Evolutionary conservation across 1,140 invertebrate species (phyloP), one percentile per base, ranked within the genome.

Genomic region (Forficula auricularia): DNA sequence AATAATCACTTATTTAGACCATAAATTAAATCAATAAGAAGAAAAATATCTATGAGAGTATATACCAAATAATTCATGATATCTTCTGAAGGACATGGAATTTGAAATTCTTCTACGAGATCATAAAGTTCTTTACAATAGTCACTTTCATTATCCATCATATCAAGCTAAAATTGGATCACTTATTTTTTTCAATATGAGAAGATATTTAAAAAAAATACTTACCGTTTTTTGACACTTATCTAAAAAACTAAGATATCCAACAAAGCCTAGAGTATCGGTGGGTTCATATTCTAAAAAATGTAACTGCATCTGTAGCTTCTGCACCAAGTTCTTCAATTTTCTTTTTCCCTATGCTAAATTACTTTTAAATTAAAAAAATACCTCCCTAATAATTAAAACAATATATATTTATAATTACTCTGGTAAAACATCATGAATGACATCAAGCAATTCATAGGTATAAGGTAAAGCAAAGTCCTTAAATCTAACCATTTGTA

Each of bases 121-220:
- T 79, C 68, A 53, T 82, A 75, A 40, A 82, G 57, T 48, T 82
- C 76, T 52, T 77, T 79, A 1, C 76, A 68, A 52, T 80, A 73
- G 50, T 77, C 71, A 3, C 79, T 58, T 37, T 71, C 64, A 14
- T 54, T 54, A 52, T 82, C 76, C 53, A 82, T 62, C 1, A 64
- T 59, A 32, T 79, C 72, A 19, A 79, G 65, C 59, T 69, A 49
- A 30, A 48, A 48, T 27, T 44, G 14, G n/a, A n/a, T n/a, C n/a
- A n/a, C n/a, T n/a, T n/a, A n/a, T n/a, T n/a, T n/a, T n/a, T n/a
- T n/a, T n/a, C n/a, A n/a, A n/a, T n/a, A n/a, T n/a, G n/a, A n/a
- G n/a, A n/a, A n/a, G n/a, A 22, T 34, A 14, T 42, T n/a, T 22
- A 16, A 12, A 27, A 12, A 20, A 41, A 13, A 34, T 48, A n/a